Conservation (phyloP, 2,113 vertebrate genomes). For the Sturnira hondurensis region DNA sequence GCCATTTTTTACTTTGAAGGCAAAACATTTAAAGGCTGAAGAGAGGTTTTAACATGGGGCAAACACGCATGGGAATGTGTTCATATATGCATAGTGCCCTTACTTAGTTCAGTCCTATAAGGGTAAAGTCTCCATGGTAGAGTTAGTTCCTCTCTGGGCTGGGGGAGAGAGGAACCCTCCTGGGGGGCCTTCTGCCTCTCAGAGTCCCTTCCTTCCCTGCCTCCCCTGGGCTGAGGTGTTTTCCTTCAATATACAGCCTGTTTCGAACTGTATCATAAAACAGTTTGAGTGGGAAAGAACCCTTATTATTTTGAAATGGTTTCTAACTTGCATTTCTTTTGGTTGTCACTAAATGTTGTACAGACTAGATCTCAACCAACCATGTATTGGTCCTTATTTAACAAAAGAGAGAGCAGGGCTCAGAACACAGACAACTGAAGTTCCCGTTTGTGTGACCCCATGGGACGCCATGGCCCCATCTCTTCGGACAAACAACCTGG, state of each 20-base stretch:
- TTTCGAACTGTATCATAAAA: background rate
- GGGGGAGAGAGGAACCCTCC: background rate
- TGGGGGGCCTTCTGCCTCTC: no score
- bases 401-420: background rate
- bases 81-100: background rate
- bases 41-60: background rate
- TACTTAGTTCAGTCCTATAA: no score
- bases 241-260: background rate
- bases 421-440: background rate
- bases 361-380: background rate
- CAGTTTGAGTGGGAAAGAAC: background rate
- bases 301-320: background rate
- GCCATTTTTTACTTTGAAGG: background rate
- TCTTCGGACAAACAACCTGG: background rate
- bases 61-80: background rate
- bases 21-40: background rate
- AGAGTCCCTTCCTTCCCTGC: background rate
- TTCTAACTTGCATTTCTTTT: constrained; percentile 15
- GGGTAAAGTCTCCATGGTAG: no score
- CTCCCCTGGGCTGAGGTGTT: background rate
- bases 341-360: background rate
- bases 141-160: no score
- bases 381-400: background rate
- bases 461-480: rapidly evolving
- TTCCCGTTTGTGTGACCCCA: background rate